Percentiles rank a stretch among this genome's conserved stretches.
These are phyloP conservation scores for Diplazon laetatorius DNA, from an alignment of 2,888 invertebrate genomes.

Conservation along the genomic window DNA sequence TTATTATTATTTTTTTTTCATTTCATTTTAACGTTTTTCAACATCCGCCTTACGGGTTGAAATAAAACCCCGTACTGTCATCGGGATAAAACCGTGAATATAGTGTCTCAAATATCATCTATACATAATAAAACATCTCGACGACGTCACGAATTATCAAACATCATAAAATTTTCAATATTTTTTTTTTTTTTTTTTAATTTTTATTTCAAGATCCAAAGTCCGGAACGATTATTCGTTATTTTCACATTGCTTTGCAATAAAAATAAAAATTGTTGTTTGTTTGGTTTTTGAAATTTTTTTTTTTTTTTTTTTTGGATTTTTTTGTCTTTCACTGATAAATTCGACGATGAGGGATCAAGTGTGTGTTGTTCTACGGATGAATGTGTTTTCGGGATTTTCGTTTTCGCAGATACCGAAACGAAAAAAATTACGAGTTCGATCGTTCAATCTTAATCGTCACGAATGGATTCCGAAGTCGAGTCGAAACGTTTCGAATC, in stretches of 20 bases:
- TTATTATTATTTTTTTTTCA: slow-evolving; percentile 44
- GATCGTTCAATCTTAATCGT: slow-evolving; percentile 1
- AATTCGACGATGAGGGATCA: too few relatives aligned
- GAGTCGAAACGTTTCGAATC: too few relatives aligned
- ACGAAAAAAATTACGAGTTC: slow-evolving; percentile 52
- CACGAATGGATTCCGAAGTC: too few relatives aligned
- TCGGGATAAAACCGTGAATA: slow-evolving; percentile 62
- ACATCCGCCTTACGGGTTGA: slow-evolving; percentile 63
- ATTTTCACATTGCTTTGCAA: slow-evolving; percentile 59
- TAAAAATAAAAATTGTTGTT: too few relatives aligned
- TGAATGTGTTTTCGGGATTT: slow-evolving; percentile 45
- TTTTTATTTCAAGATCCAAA: slow-evolving; percentile 56
- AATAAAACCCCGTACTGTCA: slow-evolving; percentile 65
- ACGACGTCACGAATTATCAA: slow-evolving; percentile 60
- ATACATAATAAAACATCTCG: slow-evolving; percentile 64
- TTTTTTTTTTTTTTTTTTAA: slow-evolving; percentile 54
- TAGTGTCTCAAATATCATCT: slow-evolving; percentile 62
- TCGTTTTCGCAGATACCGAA: slow-evolving; percentile 35
- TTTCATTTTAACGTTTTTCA: slow-evolving; percentile 59
- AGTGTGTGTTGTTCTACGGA: slow-evolving; percentile 50
- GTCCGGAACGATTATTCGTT: slow-evolving; percentile 57
- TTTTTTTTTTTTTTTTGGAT: too few relatives aligned
- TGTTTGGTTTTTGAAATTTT: too few relatives aligned
- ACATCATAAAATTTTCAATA: slow-evolving; percentile 59
- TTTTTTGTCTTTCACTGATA: too few relatives aligned